Base-by-base conservation (phyloP, 2,888 invertebrate species). In the Plebejus melissa region DNA sequence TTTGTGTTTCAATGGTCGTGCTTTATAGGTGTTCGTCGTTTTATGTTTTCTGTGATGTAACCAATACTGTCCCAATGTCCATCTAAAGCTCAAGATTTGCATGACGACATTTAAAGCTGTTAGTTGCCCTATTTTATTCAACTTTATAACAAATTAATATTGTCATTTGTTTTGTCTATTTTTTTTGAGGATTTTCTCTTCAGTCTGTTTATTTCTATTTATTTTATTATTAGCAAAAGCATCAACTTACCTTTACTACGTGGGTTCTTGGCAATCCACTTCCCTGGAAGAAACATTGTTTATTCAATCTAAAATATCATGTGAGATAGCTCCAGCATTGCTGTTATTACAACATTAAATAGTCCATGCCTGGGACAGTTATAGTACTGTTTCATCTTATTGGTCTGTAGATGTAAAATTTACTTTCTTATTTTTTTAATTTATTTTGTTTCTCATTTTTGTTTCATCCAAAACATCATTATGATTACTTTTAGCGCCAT, bases 321-420 rank as follows among this genome's bases (percentile, higher is more conserved):
- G 38, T 75, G 46, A 76, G 77, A 76, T 76, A 72, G 77, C 77
- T 74, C 41, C 74, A 54, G 75, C 77, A 50, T 77, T 82, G 82
- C 81, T 88, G 90, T 89, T 90, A 89, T 85, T 87, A 90, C 90
- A 87, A 90, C 90, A 91, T 87, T 88, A 80, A 90, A 79, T 83
- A 74, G 86, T 87, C 89, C 90, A 91, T 92, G 92, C 91, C 84
- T 82, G 89, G 90, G 90, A 91, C 91, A 91, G 90, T 22, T 22
- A 22, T 88, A 91, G 90, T 81, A 79, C 81, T 81, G 82, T 80
- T 81, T 81, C 77, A 79, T 80, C 81, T 80, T 77, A 79, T 83
- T 82, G 54, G 4, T 4, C 4, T 16, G 3, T 54, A 16, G 16
- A 54, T 54, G 16, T 54, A 13, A 16, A 16, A 16, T 16, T 46